Evolutionary conservation across 2,113 vertebrate genomes (phyloP), one percentile per base, ranked within the genome.

Genomic region (Hemichromis elongatus): DNA sequence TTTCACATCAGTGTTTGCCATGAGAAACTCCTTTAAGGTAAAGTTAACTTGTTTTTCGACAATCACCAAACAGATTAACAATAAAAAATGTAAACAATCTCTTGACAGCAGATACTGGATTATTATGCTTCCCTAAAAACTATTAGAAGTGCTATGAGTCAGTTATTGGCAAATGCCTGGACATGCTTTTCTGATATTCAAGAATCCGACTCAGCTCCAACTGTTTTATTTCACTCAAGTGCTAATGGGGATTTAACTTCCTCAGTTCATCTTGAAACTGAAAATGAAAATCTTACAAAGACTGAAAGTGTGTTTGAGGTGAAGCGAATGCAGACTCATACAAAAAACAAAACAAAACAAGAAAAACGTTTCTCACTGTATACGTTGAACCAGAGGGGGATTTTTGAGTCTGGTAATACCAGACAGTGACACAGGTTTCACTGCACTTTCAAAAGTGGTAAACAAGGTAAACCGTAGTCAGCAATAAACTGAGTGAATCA

Each of bases 1-100:
- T 91, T 92, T 91, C 86, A 91, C 86, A 75, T 85, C 61, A 82
- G 2, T 12, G 77, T 82, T 84, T 80, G 86, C 79, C 70, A 82
- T 68, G 57, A 86, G 47, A 83, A 86, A 82, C 73, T 37, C 83
- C 61, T 83, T 84, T 35, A 42, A 78, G 56, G 47, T 86, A 84
- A 55, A 81, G 87, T 81, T 83, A 61, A 83, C 66, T 56, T 61
- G 40, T 86, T 55, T 42, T 61, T 56, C n/a, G 16, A 33, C 75
- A 86, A 66, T 35, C 40, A 63, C 37, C 33, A 70, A 86, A 87
- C 0, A 3, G 59, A 66, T 61, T 21, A 80, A 80, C 66, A 79
- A 68, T n/a, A 79, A 52, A 87, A 66, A 83, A n/a, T 52, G 45
- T 52, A 30, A 75, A 75, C 16, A 5, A 13, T 75, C 24, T 50